These are phyloP conservation scores for Oxytorus armatus DNA, from an alignment of 2,888 invertebrate species.

Conservation along the genomic window DNA sequence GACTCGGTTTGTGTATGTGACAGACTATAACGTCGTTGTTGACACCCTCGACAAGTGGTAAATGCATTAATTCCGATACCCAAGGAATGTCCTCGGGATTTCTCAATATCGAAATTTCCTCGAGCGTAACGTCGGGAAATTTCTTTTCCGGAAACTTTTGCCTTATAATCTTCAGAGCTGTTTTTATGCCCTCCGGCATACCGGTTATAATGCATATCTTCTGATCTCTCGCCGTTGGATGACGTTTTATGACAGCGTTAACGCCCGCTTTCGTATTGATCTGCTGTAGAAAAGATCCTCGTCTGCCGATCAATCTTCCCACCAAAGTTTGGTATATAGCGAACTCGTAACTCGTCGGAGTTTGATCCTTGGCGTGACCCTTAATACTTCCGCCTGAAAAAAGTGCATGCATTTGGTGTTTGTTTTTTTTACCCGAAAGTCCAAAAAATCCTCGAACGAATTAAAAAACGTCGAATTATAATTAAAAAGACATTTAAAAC, in stretches of 20 bases:
- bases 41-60: conserved; percentile 95
- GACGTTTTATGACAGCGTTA: conserved; percentile 91
- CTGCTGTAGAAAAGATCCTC: conserved; percentile 92
- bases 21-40: conserved; percentile 97
- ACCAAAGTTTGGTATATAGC: conserved; percentile 91
- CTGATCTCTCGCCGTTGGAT: conserved; percentile 89
- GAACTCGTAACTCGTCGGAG: conserved; percentile 88
- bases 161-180: conserved; percentile 93
- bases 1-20: conserved; percentile 93
- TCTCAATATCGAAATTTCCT: conserved; percentile 84
- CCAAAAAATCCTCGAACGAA: no score
- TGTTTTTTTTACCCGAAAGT: no score
- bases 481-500: no score
- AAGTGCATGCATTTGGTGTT: not conserved
- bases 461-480: no score
- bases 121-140: conserved; percentile 92
- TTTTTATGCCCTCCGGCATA: conserved; percentile 91
- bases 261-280: conserved; percentile 93
- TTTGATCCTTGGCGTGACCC: conserved; percentile 74
- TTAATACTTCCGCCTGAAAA: conserved; percentile 81
- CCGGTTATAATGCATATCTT: conserved; percentile 95
- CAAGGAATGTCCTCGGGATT: conserved; percentile 73
- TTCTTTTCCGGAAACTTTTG: conserved; percentile 93
- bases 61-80: conserved; percentile 85
- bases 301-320: conserved; percentile 94